Evolutionary conservation across 2,888 invertebrate genomes (phyloP).

Genomic region (Drosophila basisetae): DNA sequence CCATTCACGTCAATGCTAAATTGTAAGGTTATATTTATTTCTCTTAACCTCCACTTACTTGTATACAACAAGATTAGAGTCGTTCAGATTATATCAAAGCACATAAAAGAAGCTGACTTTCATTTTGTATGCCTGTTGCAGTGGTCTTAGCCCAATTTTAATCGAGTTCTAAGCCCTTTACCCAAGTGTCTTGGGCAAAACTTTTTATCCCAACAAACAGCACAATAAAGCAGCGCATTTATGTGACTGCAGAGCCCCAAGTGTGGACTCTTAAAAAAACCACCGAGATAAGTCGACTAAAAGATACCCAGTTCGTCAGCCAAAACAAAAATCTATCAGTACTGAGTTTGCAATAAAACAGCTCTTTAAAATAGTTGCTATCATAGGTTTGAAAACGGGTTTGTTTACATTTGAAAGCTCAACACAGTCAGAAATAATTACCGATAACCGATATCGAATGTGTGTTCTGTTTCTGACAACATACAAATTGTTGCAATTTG

Average conservation of each 20-base stretch:
- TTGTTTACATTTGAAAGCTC: not conserved
- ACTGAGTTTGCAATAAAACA: not conserved
- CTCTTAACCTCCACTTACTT: not conserved
- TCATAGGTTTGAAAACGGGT: not conserved
- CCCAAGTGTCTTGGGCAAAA: conserved; percentile 14
- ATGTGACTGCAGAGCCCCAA: conserved; percentile 10
- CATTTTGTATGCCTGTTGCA: conserved; percentile 22
- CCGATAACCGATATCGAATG: not conserved
- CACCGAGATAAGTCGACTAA: not conserved
- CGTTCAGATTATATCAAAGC: conserved; percentile 30
- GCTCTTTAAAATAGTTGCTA: not conserved
- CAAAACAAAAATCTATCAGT: not conserved
- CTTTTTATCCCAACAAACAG: conserved; percentile 29
- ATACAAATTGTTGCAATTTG: not conserved
- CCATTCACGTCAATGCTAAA: conserved; percentile 87
- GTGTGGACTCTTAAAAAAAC: conserved; percentile 1
- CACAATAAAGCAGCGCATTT: conserved; percentile 23
- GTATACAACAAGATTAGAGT: conserved; percentile 21
- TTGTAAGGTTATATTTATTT: conserved; percentile 55
- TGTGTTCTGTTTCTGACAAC: not conserved
- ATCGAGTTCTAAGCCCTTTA: conserved; percentile 15
- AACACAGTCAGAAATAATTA: not conserved
- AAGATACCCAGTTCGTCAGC: not conserved
- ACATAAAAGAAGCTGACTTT: conserved; percentile 41
- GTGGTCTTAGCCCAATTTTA: conserved; percentile 13